Evolutionary conservation across 2,797 vertebrate genomes (phyloP).

Genomic region (Anabacerthia variegaticeps): DNA sequence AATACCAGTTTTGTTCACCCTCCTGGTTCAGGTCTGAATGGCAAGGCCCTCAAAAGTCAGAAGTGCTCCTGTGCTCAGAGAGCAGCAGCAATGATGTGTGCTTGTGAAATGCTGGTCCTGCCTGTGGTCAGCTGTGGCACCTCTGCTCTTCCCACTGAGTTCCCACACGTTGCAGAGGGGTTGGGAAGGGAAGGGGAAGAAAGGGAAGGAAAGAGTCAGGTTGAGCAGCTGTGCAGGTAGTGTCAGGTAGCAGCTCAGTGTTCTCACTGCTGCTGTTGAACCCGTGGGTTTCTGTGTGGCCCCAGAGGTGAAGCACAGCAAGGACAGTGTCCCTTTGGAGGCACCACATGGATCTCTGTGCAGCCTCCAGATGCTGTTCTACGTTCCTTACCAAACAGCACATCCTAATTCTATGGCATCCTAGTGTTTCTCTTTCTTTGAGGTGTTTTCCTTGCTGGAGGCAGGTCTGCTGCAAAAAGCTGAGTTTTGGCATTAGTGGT

Average conservation of each 20-base stretch:
- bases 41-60: not conserved
- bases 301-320: not conserved
- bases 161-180: not conserved
- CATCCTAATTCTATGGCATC: not conserved
- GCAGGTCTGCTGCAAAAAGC: not conserved
- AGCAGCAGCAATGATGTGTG: not conserved
- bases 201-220: not conserved
- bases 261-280: not conserved
- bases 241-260: accelerated
- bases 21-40: not conserved
- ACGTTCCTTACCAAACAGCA: not conserved
- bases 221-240: not conserved
- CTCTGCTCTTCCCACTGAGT: not conserved
- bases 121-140: not conserved
- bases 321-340: not conserved
- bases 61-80: not conserved
- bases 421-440: not conserved
- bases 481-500: not conserved
- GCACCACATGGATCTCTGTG: not conserved
- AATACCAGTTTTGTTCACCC: not conserved
- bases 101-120: not conserved
- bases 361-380: not conserved
- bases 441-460: not conserved
- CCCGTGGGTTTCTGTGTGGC: not conserved
- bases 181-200: not conserved